Evolutionary conservation across 1,140 invertebrate species (phyloP).

Genomic region (Drosophila insularis): DNA sequence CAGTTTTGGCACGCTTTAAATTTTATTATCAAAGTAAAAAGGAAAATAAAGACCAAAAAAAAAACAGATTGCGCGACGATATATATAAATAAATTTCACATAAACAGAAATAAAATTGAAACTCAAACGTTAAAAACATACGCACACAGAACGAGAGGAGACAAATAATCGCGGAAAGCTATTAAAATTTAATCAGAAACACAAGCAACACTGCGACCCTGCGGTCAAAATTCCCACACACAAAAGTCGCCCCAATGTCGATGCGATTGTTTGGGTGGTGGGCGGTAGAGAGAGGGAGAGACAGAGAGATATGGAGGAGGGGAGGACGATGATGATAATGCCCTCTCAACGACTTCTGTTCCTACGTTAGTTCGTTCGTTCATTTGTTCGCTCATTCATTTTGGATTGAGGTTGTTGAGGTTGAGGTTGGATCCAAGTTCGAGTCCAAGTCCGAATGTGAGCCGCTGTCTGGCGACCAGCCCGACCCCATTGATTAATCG

Average conservation of each 20-base stretch:
- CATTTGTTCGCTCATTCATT: constrained; percentile 8
- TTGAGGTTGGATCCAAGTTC: neutral
- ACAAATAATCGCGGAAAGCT: constrained; percentile 75
- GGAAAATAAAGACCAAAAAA: neutral
- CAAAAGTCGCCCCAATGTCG: constrained; percentile 51
- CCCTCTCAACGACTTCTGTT: constrained; percentile 21
- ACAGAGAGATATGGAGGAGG: neutral
- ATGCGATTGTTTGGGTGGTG: constrained; percentile 13
- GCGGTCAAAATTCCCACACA: constrained; percentile 78
- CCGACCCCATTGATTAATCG: constrained; percentile 68
- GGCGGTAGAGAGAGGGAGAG: neutral
- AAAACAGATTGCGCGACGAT: constrained; percentile 8
- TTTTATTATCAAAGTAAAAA: constrained; percentile 8
- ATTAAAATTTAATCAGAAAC: constrained; percentile 78
- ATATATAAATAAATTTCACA: constrained; percentile 59
- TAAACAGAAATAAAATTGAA: constrained; percentile 47
- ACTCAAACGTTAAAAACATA: constrained; percentile 13
- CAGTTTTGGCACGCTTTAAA: constrained; percentile 10
- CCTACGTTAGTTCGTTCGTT: neutral
- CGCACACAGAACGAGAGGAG: constrained; percentile 45
- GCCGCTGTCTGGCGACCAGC: constrained; percentile 32
- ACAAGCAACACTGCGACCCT: constrained; percentile 57
- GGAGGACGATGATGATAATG: constrained; percentile 44
- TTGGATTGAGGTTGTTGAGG: constrained; percentile 4
- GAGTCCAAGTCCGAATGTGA: constrained; percentile 27